Evolutionary conservation across 2,888 invertebrate genomes (phyloP), one percentile per base, ranked within the genome.

Genomic region (Euspilapteryx auroguttella): DNA sequence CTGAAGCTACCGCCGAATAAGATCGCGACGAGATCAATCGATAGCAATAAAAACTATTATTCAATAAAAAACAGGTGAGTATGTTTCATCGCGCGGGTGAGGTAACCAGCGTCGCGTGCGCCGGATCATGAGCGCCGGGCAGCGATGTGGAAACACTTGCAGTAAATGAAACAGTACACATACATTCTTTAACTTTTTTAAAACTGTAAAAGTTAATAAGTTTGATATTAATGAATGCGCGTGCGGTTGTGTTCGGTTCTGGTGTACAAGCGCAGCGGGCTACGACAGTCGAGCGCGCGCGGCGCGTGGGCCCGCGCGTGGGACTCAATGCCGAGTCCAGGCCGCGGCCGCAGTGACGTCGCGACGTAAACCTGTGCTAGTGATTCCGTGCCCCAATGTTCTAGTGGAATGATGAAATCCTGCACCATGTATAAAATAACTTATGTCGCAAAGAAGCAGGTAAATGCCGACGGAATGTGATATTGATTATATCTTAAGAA

Each of bases 371-470:
- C 11, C 33, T 25, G 27, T 27, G 10, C 13, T 12, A 5, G 27
- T 21, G 27, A 11, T 27, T 4, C 5, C 21, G 5, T 9, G 8
- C 8, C 13, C 22, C 21, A n/a, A n/a, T n/a, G 12, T 9, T 11
- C 9, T 11, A 15, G 13, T 28, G 31, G 33, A 44, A 56, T 37
- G 34, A 73, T 75, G 73, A 68, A 55, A 58, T 59, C 61, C 43
- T 59, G 62, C 44, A 52, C 66, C 38, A 71, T 68, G 69, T 73
- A 64, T 49, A 75, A 69, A 56, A 75, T 75, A 40, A 73, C 73
- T 29, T 75, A 75, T 44, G 68, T 71, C 42, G 44, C 69, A 39
- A 69, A 57, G 39, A 58, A 65, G 39, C 59, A 71, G 68, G 73
- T 73, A 65, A 40, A 12, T 14, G 46, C 10, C 3, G 6, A 11